A percentile compares a stretch with the other conserved stretches of the same genome.
Evolutionary conservation across 2,797 vertebrate genomes (phyloP).

Genomic region (Odontamblyopus lacepedii): DNA sequence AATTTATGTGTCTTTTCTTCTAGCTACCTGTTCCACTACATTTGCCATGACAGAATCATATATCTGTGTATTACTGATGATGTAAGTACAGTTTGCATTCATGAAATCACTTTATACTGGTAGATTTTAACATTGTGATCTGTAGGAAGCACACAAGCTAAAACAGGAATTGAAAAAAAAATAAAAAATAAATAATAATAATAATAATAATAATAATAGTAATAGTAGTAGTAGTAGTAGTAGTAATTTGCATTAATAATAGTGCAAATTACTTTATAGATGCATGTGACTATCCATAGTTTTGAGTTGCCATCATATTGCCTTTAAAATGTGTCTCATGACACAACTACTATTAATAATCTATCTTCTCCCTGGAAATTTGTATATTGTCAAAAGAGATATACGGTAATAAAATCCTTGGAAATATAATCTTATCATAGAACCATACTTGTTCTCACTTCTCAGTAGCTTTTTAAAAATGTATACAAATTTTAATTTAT

Average conservation of each 20-base stretch:
- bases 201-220: too few relatives aligned
- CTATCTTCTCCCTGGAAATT: not conserved
- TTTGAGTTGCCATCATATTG: not conserved
- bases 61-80: constrained; percentile 98
- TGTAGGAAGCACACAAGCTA: not conserved
- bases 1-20: constrained; percentile 15
- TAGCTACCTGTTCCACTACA: constrained; percentile 98
- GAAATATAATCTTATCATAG: not conserved
- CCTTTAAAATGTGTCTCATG: not conserved
- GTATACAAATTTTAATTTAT: too few relatives aligned
- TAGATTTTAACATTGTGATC: not conserved
- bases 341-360: not conserved
- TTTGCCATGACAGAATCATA: constrained; percentile 98
- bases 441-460: too few relatives aligned
- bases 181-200: too few relatives aligned
- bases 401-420: not conserved
- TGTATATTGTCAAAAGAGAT: not conserved
- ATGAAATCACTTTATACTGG: not conserved
- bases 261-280: not conserved
- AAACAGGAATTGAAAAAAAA: not conserved
- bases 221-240: too few relatives aligned
- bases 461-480: not conserved
- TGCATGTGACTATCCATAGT: not conserved
- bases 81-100: constrained; percentile 79
- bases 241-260: too few relatives aligned